Evolutionary conservation across 2,797 vertebrate genomes (phyloP).

Genomic region (Peromyscus aztecus): DNA sequence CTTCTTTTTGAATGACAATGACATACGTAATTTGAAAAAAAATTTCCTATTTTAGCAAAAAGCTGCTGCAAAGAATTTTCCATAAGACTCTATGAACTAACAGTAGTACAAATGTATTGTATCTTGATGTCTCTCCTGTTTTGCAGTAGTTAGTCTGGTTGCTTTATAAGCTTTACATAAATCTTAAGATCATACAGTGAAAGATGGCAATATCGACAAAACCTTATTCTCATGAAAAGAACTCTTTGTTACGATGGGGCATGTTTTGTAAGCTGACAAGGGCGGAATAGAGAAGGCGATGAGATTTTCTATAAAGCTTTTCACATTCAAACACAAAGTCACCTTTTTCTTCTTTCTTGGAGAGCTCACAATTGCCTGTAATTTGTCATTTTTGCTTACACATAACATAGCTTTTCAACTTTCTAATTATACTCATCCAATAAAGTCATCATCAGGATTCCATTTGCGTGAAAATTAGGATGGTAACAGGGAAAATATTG

Average conservation of each 20-base stretch:
- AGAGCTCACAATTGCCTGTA: slow-evolving; percentile 86
- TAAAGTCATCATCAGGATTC: slow-evolving; percentile 87
- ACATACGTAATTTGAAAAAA: neutral
- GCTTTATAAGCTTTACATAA: slow-evolving; percentile 61
- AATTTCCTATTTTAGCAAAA: slow-evolving; percentile 56
- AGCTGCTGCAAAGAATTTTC: slow-evolving; percentile 45
- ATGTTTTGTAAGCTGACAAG: slow-evolving; percentile 84
- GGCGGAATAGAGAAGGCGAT: slow-evolving; percentile 80
- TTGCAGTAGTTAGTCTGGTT: slow-evolving; percentile 45
- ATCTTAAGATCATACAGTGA: slow-evolving; percentile 65
- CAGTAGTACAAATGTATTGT: neutral
- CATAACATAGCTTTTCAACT: slow-evolving; percentile 84
- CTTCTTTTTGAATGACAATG: slow-evolving; percentile 30
- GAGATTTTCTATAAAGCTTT: slow-evolving; percentile 85
- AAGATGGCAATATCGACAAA: slow-evolving; percentile 74
- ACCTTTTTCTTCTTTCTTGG: slow-evolving; percentile 78
- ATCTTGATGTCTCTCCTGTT: slow-evolving; percentile 14
- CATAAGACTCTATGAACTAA: slow-evolving; percentile 19
- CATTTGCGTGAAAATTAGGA: slow-evolving; percentile 87
- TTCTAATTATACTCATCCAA: slow-evolving; percentile 86
- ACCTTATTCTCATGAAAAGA: slow-evolving; percentile 83
- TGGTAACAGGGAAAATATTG: slow-evolving; percentile 87
- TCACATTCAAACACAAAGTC: slow-evolving; percentile 82
- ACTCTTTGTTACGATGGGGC: slow-evolving; percentile 84
- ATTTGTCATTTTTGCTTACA: slow-evolving; percentile 85